These are phyloP conservation scores for Natrix natrix DNA, from an alignment of 2,797 vertebrate species.

Conservation along the genomic window DNA sequence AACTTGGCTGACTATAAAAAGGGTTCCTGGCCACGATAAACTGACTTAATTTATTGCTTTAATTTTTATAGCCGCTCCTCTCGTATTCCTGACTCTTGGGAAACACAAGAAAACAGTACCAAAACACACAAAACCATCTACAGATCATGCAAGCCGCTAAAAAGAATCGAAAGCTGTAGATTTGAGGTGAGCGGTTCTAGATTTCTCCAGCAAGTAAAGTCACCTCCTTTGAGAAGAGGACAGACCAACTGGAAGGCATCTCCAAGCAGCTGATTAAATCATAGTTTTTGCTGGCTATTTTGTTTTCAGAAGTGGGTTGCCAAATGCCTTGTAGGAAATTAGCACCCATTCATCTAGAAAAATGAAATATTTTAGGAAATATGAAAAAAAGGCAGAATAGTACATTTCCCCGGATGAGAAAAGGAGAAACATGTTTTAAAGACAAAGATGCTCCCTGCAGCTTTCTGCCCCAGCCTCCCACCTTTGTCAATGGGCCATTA, in stretches of 20 bases:
- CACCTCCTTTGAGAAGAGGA: not conserved
- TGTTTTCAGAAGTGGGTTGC: not conserved
- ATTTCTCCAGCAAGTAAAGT: not conserved
- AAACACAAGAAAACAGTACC: not conserved
- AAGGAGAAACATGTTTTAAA: too few relatives aligned
- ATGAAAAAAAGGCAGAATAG: too few relatives aligned
- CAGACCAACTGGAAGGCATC: not conserved
- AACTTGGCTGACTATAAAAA: not conserved
- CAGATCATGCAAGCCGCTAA: not conserved
- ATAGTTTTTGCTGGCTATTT: not conserved
- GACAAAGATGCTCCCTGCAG: too few relatives aligned
- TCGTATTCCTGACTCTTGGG: not conserved
- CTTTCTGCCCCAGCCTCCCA: too few relatives aligned
- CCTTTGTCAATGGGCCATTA: too few relatives aligned
- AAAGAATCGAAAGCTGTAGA: not conserved
- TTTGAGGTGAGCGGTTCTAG: not conserved
- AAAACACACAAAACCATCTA: not conserved
- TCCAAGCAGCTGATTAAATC: not conserved
- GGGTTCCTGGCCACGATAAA: not conserved
- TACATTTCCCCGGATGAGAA: too few relatives aligned
- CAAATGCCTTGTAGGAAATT: not conserved
- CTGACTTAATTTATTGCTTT: not conserved
- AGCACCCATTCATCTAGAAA: too few relatives aligned
- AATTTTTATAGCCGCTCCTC: not conserved
- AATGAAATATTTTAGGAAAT: too few relatives aligned